phyloP scores from a whole-genome alignment of 2,113 vertebrate genomes.

The Sander vitreus region DNA sequence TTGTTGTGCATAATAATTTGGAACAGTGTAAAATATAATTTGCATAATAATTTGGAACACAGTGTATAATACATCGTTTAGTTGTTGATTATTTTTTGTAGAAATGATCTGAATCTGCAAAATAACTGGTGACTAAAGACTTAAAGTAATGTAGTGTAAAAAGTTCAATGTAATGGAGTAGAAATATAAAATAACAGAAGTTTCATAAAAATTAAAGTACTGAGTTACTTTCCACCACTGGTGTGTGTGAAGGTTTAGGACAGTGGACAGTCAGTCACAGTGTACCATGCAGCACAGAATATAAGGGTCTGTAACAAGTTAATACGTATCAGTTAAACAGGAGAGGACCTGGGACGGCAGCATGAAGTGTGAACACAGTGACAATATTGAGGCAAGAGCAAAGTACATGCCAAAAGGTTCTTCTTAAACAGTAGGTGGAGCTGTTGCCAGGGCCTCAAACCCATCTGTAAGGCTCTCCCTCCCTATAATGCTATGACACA shows the following conservation, averaged over 20 bases:
- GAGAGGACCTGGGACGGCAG: not conserved
- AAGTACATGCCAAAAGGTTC: not conserved
- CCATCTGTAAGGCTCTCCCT: not conserved
- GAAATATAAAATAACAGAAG: too few relatives aligned
- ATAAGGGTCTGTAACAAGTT: not conserved
- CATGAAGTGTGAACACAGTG: not conserved
- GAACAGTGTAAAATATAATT: too few relatives aligned
- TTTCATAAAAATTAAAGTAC: too few relatives aligned
- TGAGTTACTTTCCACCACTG: not conserved
- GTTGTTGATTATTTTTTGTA: not conserved
- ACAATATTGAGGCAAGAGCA: not conserved
- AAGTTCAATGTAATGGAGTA: not conserved
- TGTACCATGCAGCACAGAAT: not conserved
- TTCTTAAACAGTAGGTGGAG: slow-evolving; percentile 51
- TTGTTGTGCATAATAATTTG: too few relatives aligned
- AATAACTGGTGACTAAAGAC: not conserved
- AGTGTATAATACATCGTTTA: not conserved
- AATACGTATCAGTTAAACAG: not conserved
- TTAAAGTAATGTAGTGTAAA: not conserved
- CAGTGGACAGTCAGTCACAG: not conserved
- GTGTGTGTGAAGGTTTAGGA: not conserved
- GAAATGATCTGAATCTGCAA: not conserved
- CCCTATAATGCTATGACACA: not conserved
- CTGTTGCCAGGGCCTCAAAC: slow-evolving; percentile 37
- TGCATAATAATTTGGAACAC: too few relatives aligned